These are phyloP conservation scores for Mormyrus proboscirostris DNA, from an alignment of 2,797 vertebrate species.

Conservation along the genomic window DNA sequence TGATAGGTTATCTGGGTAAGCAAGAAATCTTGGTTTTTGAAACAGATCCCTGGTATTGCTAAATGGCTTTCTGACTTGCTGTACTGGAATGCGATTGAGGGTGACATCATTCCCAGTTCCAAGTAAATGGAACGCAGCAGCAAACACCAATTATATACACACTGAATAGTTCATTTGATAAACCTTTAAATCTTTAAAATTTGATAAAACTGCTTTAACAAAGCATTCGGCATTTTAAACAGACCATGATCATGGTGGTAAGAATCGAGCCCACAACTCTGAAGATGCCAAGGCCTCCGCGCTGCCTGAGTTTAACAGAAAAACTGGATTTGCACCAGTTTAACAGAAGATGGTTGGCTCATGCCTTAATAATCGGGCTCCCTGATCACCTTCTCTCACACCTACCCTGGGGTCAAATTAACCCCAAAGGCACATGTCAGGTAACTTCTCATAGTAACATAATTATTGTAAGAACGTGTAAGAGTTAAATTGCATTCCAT, in stretches of 20 bases:
- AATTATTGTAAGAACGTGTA: background rate
- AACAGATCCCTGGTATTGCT: background rate
- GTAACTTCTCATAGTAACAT: background rate
- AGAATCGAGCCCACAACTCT: background rate
- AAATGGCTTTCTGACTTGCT: background rate
- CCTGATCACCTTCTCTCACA: conserved; percentile 42
- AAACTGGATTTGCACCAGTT: conserved; percentile 14
- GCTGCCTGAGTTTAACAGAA: background rate
- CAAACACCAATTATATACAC: background rate
- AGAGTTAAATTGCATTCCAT: background rate
- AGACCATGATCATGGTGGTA: background rate
- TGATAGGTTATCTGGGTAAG: background rate
- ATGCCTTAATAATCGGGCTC: conserved; percentile 21
- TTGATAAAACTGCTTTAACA: background rate
- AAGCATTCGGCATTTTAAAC: background rate
- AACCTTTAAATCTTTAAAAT: background rate
- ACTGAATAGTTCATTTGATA: background rate
- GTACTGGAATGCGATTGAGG: background rate
- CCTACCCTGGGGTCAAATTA: background rate
- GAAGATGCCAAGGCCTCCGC: background rate
- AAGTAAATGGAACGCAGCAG: background rate
- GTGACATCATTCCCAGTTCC: background rate
- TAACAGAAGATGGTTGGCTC: background rate
- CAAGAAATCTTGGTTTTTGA: background rate
- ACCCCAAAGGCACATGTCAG: background rate